Conservation (phyloP, 1,140 invertebrate species). For the Sycobia sp. region DNA sequence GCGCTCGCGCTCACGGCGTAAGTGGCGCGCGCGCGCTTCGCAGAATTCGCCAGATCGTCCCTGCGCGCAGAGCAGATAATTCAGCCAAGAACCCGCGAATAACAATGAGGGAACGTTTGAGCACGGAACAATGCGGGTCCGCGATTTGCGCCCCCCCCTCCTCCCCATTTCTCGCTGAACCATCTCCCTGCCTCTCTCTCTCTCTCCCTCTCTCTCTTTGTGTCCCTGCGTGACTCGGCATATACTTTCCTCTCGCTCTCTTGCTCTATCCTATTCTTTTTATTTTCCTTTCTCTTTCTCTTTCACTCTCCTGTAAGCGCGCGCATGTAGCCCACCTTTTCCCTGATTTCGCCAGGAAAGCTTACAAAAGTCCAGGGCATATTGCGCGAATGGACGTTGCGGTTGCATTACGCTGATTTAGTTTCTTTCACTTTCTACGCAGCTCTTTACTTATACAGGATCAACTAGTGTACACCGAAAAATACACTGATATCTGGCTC, state of each 20-base stretch:
- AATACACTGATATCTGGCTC: too few relatives aligned
- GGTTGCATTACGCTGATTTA: constrained; percentile 4
- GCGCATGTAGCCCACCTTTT: neutral
- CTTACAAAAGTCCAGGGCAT: neutral
- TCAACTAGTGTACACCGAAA: too few relatives aligned
- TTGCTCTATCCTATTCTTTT: neutral
- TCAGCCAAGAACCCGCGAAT: constrained; percentile 33
- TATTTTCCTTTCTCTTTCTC: neutral
- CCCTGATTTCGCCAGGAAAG: neutral
- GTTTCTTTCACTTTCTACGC: constrained; percentile 2
- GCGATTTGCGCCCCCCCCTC: constrained; percentile 8
- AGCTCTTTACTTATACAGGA: neutral
- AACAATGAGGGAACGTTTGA: constrained; percentile 32
- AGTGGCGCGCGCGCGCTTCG: constrained; percentile 29
- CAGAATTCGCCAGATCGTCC: constrained; percentile 33
- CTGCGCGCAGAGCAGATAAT: constrained; percentile 33
- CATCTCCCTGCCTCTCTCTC: neutral
- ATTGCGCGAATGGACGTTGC: neutral
- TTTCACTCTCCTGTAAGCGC: neutral
- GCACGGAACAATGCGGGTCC: constrained; percentile 30
- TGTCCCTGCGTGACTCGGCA: neutral
- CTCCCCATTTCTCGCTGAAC: neutral
- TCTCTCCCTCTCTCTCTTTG: neutral
- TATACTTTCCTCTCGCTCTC: neutral
- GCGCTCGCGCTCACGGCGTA: constrained; percentile 14